Evolutionary conservation across 2,888 invertebrate species (phyloP), one percentile per base, ranked within the genome.

Genomic region (Chrysotoxum bicinctum): DNA sequence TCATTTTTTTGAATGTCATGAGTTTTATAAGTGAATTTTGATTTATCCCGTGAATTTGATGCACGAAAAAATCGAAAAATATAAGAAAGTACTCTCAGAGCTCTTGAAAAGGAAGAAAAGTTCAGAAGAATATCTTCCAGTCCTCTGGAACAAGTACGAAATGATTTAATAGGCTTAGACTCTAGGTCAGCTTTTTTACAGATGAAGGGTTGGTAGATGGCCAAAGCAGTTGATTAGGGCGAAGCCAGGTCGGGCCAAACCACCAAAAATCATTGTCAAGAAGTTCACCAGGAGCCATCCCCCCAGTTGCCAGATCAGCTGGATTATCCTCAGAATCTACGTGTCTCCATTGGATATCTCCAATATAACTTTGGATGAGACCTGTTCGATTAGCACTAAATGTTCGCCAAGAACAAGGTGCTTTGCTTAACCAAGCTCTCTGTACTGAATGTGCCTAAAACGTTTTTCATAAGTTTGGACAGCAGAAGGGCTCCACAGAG

Each of bases 401-500:
- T 0, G 76, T 77, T 66, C 73, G 73, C 73, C 79, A 78, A 1
- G 64, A 16, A 16, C 19, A 52, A 5, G 52, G 62, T 32, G 37
- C 30, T 23, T 69, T 75, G 43, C 32, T 19, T 14, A 74, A 32
- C 60, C 68, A 80, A 6, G 60, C 50, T 23, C 10, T 40, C 16
- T 4, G 35, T 3, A 4, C 10, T 54, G 10, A 75, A 14, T 3
- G 52, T 58, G n/a, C n/a, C 2, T 3, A 30, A 4, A 1, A 69
- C 23, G 8, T 32, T 40, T 23, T 69, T 16, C 1, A 78, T n/a
- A 16, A 79, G 43, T 35, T 85, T 75, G 2, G 78, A 48, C 62
- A 88, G 40, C 7, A 87, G 43, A 12, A 86, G 66, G 1, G 87
- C 81, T 0, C 75, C 87, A 23, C 80, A 86, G 0, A 87, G 76